Conservation (phyloP, 2,888 invertebrate species). For the Tanytarsus gracilentus region DNA sequence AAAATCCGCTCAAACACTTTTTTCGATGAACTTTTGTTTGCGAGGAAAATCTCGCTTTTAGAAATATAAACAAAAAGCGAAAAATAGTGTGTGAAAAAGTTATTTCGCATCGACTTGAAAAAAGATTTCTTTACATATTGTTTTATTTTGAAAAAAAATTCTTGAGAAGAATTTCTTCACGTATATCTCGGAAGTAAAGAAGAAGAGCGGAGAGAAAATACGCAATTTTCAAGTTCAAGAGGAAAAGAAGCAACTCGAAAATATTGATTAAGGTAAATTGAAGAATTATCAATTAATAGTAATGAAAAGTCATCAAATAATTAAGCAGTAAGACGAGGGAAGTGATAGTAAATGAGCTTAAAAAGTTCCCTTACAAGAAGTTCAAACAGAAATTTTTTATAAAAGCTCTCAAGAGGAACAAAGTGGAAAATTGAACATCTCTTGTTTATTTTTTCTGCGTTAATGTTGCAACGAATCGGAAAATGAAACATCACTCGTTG, state of each 20-base stretch:
- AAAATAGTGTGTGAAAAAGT: not conserved
- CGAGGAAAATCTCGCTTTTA: too few relatives aligned
- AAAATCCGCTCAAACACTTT: too few relatives aligned
- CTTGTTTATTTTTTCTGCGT: constrained; percentile 16
- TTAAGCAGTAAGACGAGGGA: too few relatives aligned
- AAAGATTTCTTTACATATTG: too few relatives aligned
- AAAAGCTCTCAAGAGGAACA: not conserved
- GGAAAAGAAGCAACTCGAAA: too few relatives aligned
- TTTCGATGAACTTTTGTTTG: too few relatives aligned
- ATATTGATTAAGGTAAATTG: not conserved
- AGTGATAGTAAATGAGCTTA: too few relatives aligned
- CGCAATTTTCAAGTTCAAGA: too few relatives aligned
- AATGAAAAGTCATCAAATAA: too few relatives aligned
- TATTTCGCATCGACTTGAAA: not conserved
- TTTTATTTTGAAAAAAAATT: not conserved
- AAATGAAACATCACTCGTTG: too few relatives aligned
- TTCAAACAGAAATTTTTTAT: not conserved
- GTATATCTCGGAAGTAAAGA: not conserved
- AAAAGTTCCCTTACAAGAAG: not conserved
- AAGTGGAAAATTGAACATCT: not conserved
- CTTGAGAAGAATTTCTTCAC: not conserved
- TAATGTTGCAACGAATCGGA: too few relatives aligned
- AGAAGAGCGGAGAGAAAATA: too few relatives aligned
- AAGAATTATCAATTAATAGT: not conserved
- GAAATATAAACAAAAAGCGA: not conserved